These are phyloP conservation scores for Hylomyscus alleni DNA, from an alignment of 2,797 vertebrate genomes.

Conservation along the genomic window DNA sequence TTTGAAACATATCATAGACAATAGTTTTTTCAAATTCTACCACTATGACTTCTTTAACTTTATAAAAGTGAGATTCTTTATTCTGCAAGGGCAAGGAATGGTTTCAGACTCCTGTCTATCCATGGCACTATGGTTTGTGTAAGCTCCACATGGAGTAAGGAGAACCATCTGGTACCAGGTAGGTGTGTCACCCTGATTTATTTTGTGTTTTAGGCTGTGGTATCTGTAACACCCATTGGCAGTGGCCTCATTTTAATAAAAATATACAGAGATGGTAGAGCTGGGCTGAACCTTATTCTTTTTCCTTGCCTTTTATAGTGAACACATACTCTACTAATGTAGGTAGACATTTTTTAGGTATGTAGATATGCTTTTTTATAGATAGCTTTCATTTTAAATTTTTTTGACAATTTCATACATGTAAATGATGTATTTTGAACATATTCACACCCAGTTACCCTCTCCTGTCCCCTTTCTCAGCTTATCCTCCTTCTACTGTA, in stretches of 20 bases:
- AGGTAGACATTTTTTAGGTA: neutral
- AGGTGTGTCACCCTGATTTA: neutral
- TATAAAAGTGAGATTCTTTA: constrained; percentile 59
- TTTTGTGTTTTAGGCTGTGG: neutral
- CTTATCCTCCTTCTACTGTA: neutral
- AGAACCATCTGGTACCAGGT: neutral
- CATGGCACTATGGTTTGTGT: neutral
- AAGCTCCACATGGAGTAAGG: neutral
- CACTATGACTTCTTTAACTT: constrained; percentile 64
- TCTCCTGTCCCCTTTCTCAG: neutral
- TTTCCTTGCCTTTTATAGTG: constrained; percentile 32
- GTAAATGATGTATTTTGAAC: neutral
- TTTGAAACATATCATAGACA: constrained; percentile 30
- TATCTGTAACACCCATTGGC: neutral
- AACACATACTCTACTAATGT: constrained; percentile 14
- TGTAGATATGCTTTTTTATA: neutral
- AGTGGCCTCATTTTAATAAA: constrained; percentile 33
- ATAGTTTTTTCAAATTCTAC: neutral
- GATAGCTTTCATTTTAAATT: neutral
- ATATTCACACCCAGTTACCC: neutral
- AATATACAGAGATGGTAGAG: neutral
- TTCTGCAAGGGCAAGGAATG: constrained; percentile 54
- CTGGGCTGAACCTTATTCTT: neutral
- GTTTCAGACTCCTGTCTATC: neutral
- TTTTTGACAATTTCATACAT: neutral